Evolutionary conservation across 2,113 vertebrate species (phyloP), one percentile per base, ranked within the genome.

Genomic region (Hippocampus zosterae): DNA sequence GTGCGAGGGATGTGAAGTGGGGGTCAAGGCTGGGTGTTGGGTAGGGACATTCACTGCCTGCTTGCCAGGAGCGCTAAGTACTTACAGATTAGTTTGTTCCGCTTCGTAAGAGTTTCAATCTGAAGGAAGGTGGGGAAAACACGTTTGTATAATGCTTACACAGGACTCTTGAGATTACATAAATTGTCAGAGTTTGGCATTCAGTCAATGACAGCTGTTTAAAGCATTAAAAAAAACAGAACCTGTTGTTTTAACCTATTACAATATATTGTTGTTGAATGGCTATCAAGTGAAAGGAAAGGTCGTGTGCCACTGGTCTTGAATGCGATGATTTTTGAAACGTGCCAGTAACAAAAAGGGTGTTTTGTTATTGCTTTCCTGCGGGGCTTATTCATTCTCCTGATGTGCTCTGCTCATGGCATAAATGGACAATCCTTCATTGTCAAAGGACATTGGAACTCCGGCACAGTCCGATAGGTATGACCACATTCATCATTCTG

Each of bases 381-480:
- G 80, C 68, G 70, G 74, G 73, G 65, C 87, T 89, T 85, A 84
- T 81, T 70, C 83, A 72, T 70, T 79, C 19, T 68, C 81, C 83
- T 85, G 85, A 88, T 88, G 79, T 88, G 84, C 77, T 89, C 75
- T 81, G 82, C 87, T 84, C 79, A 78, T 75, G 73, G 77, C 70
- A 81, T 83, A 90, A 89, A 90, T 85, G 87, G 84, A 88, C 84
- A 83, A 89, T 91, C 81, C 81, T 85, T 88, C 87, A 89, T 68
- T 89, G 90, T 88, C 86, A 88, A 71, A 77, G 71, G 82, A 80
- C 80, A 77, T 75, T 84, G 79, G 80, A 86, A 87, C 71, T 82
- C 74, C 80, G 81, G 87, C 83, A 62, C 78, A 79, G 81, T 78
- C 84, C 64, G 84, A 89, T 89, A 89, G 84, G 80, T 88, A 73